Conservation (phyloP, 2,888 invertebrate species). For the Villa cingulata region DNA sequence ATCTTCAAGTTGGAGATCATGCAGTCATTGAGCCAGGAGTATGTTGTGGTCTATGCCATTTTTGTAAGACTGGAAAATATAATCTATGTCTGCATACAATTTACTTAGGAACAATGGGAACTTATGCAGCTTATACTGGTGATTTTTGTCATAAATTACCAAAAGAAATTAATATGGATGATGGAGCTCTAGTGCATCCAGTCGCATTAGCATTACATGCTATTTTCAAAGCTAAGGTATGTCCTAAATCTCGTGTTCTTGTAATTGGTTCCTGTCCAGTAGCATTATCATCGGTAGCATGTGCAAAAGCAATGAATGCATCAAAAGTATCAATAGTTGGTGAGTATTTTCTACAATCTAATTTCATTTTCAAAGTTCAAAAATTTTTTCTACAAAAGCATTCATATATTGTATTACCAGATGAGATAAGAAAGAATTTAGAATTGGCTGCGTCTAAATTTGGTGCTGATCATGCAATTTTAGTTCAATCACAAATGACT, state of each 20-base stretch:
- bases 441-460: constrained; percentile 8
- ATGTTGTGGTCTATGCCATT: constrained; percentile 67
- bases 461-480: constrained; percentile 15
- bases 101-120: constrained; percentile 25
- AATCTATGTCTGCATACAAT: constrained; percentile 24
- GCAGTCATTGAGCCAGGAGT: constrained; percentile 90
- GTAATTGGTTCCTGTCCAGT: constrained; percentile 26
- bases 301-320: constrained; percentile 24
- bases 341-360: not conserved
- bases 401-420: too few relatives aligned
- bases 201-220: constrained; percentile 26
- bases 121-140: constrained; percentile 24
- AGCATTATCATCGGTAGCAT: constrained; percentile 23
- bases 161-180: constrained; percentile 18
- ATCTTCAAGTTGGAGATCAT: constrained; percentile 65
- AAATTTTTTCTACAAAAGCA: too few relatives aligned
- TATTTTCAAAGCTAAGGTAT: constrained; percentile 21
- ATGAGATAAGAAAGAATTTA: constrained; percentile 2
- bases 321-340: constrained; percentile 22
- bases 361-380: too few relatives aligned
- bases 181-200: constrained; percentile 23
- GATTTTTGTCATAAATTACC: constrained; percentile 27
- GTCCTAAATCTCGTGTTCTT: constrained; percentile 23
- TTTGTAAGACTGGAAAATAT: constrained; percentile 49
- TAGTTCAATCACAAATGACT: constrained; percentile 13